Percentiles rank a stretch among this genome's conserved stretches.
Evolutionary conservation across 1,140 invertebrate species (phyloP).

Genomic region (Gryllus bimaculatus): DNA sequence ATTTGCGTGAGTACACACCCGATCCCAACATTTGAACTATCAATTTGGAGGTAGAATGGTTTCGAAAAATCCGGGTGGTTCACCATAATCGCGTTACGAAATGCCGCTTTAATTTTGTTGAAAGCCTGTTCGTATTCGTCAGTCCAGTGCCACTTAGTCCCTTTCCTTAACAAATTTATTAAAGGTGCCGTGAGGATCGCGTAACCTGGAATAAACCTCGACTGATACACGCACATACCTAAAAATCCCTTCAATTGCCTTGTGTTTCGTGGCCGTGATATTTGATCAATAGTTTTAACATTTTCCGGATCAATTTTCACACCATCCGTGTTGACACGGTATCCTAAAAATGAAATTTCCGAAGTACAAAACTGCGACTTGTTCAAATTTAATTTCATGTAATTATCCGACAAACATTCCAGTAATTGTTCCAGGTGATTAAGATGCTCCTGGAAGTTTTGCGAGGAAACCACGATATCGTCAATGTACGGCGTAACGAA

Average conservation of each 20-base stretch:
- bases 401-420: not conserved
- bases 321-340: not conserved
- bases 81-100: not conserved
- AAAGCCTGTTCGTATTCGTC: not conserved
- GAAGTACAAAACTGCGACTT: not conserved
- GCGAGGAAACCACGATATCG: not conserved
- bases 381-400: not conserved
- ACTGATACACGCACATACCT: not conserved
- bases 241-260: not conserved
- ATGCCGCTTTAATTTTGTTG: not conserved
- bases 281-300: not conserved
- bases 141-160: not conserved
- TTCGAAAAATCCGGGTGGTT: constrained; percentile 2
- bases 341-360: not conserved
- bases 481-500: not conserved
- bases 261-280: not conserved
- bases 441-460: too few species aligned
- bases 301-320: not conserved
- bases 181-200: not conserved
- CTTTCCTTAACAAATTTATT: not conserved
- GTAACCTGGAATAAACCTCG: not conserved
- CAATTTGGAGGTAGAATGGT: not conserved
- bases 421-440: not conserved
- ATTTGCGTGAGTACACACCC: not conserved
- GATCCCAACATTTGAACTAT: not conserved